Conservation (phyloP, 2,888 invertebrate genomes). For the Spialia ferax region DNA sequence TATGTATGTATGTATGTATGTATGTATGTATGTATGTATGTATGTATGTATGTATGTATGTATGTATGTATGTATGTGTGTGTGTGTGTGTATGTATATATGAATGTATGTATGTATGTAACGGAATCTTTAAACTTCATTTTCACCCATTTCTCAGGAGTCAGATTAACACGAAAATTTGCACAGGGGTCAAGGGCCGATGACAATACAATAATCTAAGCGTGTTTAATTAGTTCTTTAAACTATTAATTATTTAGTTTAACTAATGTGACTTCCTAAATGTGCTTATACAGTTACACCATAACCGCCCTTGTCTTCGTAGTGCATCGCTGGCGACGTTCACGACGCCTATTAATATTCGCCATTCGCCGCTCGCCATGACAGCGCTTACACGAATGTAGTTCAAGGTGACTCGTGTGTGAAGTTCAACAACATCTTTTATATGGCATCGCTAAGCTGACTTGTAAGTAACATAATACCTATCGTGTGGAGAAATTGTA, state of each 20-base stretch:
- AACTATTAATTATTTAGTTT: too few species aligned
- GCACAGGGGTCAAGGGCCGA: too few species aligned
- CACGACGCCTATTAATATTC: slow-evolving; percentile 58
- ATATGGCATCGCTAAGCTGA: slow-evolving; percentile 36
- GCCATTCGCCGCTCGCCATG: slow-evolving; percentile 44
- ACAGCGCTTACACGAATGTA: slow-evolving; percentile 48
- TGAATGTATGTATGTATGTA: too few species aligned
- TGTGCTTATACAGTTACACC: slow-evolving; percentile 21
- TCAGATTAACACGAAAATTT: too few species aligned
- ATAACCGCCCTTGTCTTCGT: slow-evolving; percentile 10
- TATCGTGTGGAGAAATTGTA: slow-evolving; percentile 1
- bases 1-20: too few species aligned
- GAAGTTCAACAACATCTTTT: slow-evolving; percentile 51
- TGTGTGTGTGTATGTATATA: too few species aligned
- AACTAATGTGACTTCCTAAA: slow-evolving; percentile 4
- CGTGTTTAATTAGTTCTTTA: background rate
- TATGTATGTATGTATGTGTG: too few species aligned
- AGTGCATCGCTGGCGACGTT: slow-evolving; percentile 49
- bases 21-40: too few species aligned
- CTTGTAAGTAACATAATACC: background rate
- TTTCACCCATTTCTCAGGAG: too few species aligned
- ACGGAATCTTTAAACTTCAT: too few species aligned
- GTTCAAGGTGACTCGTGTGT: slow-evolving; percentile 59
- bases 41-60: too few species aligned
- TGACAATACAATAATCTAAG: too few species aligned